Evolutionary conservation across 2,888 invertebrate genomes (phyloP), one percentile per base, ranked within the genome.

Genomic region (Atethmia centrago): DNA sequence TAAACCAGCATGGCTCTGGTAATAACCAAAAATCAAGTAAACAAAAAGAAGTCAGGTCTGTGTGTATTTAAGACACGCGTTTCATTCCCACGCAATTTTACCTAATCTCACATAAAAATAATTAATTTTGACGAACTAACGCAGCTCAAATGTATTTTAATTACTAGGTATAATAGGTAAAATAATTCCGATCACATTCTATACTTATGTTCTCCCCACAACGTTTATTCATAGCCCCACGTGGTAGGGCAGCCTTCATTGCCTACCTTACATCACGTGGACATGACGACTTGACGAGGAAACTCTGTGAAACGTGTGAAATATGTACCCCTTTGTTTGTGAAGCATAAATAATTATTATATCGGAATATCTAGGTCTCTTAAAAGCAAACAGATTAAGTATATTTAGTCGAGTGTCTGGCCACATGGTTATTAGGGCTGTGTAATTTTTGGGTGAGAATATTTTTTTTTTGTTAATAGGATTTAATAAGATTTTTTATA

Each of bases 311-410:
- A 82, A 71, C 71, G 36, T 63, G 71, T 70, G 49, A 69, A 67
- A 16, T 79, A 68, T 68, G 55, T 66, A 79, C 79, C 80, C 61
- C 63, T 51, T 83, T 83, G 79, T 72, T 59, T 47, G 55, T 59
- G 63, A 71, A 56, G 71, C 45, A 67, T 79, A 55, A 31, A 40
- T 36, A 16, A 63, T 77, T n/a, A 45, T 55, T 51, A 7, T 21
- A 56, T 36, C 12, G 12, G 73, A 64, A 65, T 83, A 71, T 47
- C 7, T 79, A 61, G 79, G 78, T 77, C 25, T 82, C 42, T 63
- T 53, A 25, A 40, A 64, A 55, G 36, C 83, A 64, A 80, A 79
- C 65, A 77, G 31, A 55, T 63, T 81, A n/a, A n/a, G n/a, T n/a
- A 65, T 69, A 65, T 82, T 61, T 78, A 42, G 59, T 47, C 55